Percentiles rank a stretch among this genome's conserved stretches.
Conservation (phyloP, 1,140 invertebrate genomes). For the Caenorhabditis remanei region DNA sequence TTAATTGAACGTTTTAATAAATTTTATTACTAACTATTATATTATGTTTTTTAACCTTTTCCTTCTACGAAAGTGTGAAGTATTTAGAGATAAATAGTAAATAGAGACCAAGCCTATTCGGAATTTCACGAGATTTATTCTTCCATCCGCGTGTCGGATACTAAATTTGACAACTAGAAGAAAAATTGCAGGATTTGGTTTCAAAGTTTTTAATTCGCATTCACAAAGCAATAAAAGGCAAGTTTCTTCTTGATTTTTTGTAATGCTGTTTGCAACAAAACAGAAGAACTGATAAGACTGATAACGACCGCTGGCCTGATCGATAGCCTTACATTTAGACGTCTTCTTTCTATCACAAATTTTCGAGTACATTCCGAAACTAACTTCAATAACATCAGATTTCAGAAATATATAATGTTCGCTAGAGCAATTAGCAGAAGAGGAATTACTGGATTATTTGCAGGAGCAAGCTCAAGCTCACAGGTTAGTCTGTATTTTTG, state of each 20-base stretch:
- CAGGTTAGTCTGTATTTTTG: slow-evolving; percentile 42
- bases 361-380: not conserved
- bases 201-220: not conserved
- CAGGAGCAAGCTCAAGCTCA: not conserved
- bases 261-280: slow-evolving; percentile 25
- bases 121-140: not conserved
- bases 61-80: too few species aligned
- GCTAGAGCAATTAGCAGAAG: slow-evolving; percentile 18
- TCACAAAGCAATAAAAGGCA: not conserved
- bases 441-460: not conserved
- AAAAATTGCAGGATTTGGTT: too few species aligned
- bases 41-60: too few species aligned
- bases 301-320: slow-evolving; percentile 30
- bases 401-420: not conserved
- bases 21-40: too few species aligned
- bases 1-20: too few species aligned
- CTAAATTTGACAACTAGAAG: too few species aligned
- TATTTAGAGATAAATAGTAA: too few species aligned
- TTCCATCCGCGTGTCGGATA: not conserved
- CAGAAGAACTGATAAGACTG: slow-evolving; percentile 44
- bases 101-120: too few species aligned
- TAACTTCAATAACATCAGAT: not conserved
- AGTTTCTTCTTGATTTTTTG: slow-evolving; percentile 19
- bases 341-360: not conserved
- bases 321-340: slow-evolving; percentile 3